These are phyloP conservation scores for Lepidurus couesii DNA, from an alignment of 1,140 invertebrate species.

Conservation along the genomic window DNA sequence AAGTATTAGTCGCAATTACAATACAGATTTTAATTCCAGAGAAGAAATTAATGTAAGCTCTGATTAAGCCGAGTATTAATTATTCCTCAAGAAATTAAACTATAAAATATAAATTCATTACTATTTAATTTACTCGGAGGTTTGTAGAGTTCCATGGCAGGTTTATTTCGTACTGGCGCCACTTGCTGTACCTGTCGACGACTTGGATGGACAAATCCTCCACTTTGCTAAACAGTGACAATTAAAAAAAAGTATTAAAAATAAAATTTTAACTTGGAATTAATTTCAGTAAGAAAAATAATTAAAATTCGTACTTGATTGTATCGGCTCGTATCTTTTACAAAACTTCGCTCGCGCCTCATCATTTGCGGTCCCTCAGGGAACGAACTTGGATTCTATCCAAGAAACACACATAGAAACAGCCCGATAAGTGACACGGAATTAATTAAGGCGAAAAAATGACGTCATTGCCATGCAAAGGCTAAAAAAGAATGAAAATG, in stretches of 20 bases:
- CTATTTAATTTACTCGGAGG: conserved; percentile 64
- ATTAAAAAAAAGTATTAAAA: conserved; percentile 24
- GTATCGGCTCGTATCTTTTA: not conserved
- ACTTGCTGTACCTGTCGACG: conserved; percentile 33
- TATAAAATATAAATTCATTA: conserved; percentile 16
- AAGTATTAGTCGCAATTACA: not conserved
- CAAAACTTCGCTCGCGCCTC: not conserved
- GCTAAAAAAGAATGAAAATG: not conserved
- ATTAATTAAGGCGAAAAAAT: not conserved
- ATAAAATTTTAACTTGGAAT: not conserved
- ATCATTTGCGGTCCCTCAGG: not conserved
- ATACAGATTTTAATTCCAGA: not conserved
- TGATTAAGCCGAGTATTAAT: not conserved
- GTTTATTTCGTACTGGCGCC: conserved; percentile 51
- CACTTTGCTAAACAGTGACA: not conserved
- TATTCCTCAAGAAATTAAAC: not conserved
- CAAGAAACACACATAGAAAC: not conserved
- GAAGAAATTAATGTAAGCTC: not conserved
- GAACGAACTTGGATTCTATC: not conserved
- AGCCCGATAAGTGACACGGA: not conserved
- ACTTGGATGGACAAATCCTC: conserved; percentile 9
- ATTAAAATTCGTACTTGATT: conserved; percentile 16
- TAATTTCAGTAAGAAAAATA: not conserved
- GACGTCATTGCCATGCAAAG: not conserved
- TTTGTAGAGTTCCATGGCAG: conserved; percentile 77